phyloP scores from a whole-genome alignment of 2,113 vertebrate genomes.

The Sciurus niger region DNA sequence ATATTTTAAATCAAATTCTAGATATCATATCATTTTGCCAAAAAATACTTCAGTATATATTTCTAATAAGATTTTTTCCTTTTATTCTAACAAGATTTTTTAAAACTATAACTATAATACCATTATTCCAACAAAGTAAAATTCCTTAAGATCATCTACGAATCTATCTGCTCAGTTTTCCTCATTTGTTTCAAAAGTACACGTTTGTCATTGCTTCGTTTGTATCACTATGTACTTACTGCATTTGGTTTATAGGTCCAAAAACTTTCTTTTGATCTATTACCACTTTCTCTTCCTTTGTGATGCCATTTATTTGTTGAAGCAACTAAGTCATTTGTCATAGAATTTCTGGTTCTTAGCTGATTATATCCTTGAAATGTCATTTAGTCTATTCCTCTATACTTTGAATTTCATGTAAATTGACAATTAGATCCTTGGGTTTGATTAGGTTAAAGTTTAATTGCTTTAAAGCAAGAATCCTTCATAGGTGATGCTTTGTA shows the following conservation, averaged over 20 bases:
- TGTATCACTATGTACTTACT: not conserved
- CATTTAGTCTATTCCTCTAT: constrained; percentile 10
- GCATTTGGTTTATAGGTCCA: not conserved
- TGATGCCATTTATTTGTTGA: not conserved
- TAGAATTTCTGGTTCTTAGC: not conserved
- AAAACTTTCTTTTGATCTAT: not conserved
- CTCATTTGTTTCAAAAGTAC: not conserved
- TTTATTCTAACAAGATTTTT: not conserved
- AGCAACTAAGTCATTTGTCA: constrained; percentile 50
- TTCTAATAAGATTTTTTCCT: not conserved
- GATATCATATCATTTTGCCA: not conserved
- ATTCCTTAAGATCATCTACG: not conserved
- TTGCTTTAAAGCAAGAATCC: constrained; percentile 6
- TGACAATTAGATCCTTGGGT: not conserved
- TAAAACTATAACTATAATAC: not conserved
- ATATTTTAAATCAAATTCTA: not conserved
- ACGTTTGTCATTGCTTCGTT: not conserved
- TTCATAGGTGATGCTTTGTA: constrained; percentile 38
- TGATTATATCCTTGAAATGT: constrained; percentile 33
- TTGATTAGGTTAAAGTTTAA: not conserved
- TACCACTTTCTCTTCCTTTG: not conserved
- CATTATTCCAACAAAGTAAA: not conserved
- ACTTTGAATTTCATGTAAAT: constrained; percentile 31
- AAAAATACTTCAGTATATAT: not conserved
- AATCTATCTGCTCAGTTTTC: not conserved